Evolutionary conservation across 2,113 vertebrate species (phyloP).

Genomic region (Sterrhoptilus dennistouni): DNA sequence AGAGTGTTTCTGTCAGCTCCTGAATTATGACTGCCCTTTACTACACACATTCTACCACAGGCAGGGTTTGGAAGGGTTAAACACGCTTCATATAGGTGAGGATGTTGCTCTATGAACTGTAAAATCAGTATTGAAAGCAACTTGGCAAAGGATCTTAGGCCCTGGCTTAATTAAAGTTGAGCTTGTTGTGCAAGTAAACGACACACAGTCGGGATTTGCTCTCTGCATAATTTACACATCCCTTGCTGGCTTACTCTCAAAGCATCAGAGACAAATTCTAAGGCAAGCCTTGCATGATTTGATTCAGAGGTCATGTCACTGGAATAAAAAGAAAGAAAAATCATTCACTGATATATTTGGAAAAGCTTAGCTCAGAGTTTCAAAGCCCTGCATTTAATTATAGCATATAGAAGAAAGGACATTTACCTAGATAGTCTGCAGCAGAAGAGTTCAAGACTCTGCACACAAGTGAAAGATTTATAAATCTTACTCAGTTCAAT

Average conservation of each 20-base stretch:
- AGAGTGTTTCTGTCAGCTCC: background rate
- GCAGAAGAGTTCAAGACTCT: background rate
- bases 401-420: background rate
- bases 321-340: conserved; percentile 29
- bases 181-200: conserved; percentile 71
- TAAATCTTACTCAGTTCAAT: background rate
- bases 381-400: background rate
- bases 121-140: conserved; percentile 63
- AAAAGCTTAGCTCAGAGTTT: conserved; percentile 12
- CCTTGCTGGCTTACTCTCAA: conserved; percentile 47
- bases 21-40: background rate
- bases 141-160: conserved; percentile 63
- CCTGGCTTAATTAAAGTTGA: conserved; percentile 67
- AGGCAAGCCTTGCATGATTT: conserved; percentile 6
- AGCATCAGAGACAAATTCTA: background rate
- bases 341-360: background rate
- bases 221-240: conserved; percentile 61
- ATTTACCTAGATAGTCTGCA: background rate
- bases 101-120: conserved; percentile 58
- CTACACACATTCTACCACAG: background rate
- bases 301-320: background rate
- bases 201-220: conserved; percentile 65
- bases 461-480: background rate
- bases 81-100: conserved; percentile 37
- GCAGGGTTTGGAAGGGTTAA: conserved; percentile 37